Percentiles rank a stretch among this genome's conserved stretches.
These are phyloP conservation scores for Pithys albifrons DNA, from an alignment of 2,113 vertebrate species.

Conservation along the genomic window DNA sequence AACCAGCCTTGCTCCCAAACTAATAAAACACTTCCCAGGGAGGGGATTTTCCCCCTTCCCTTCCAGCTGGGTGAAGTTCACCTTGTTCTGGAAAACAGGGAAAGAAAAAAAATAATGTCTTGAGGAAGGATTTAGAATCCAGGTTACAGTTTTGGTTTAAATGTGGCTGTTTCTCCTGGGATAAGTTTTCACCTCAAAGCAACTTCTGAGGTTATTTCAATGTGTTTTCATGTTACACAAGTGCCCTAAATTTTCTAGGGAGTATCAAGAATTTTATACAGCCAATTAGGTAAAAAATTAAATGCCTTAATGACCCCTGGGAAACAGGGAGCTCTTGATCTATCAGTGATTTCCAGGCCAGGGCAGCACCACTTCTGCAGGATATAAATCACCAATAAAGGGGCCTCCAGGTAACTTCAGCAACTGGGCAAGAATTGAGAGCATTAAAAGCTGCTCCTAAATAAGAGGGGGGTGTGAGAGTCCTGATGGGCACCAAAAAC, in stretches of 20 bases:
- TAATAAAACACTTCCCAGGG: not conserved
- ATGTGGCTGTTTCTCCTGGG: not conserved
- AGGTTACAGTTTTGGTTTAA: not conserved
- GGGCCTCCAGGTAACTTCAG: not conserved
- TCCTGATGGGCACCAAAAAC: fast-evolving
- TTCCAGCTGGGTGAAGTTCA: not conserved
- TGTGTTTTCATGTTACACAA: not conserved
- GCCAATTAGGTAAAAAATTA: not conserved
- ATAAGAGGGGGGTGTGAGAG: fast-evolving
- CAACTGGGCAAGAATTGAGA: fast-evolving
- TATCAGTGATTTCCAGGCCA: not conserved
- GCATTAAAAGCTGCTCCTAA: not conserved
- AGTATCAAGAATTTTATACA: not conserved
- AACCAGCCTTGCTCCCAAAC: not conserved
- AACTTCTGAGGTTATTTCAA: not conserved
- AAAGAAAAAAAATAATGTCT: not conserved
- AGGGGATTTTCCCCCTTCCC: not conserved
- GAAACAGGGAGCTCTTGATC: not conserved
- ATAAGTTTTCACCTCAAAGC: not conserved
- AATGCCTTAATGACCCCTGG: not conserved
- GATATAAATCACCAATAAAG: not conserved
- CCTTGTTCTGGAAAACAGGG: not conserved
- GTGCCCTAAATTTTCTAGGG: not conserved
- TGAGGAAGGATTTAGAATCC: not conserved
- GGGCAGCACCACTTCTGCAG: not conserved